phyloP scores from a whole-genome alignment of 1,140 invertebrate species.

The Riptortus pedestris region DNA sequence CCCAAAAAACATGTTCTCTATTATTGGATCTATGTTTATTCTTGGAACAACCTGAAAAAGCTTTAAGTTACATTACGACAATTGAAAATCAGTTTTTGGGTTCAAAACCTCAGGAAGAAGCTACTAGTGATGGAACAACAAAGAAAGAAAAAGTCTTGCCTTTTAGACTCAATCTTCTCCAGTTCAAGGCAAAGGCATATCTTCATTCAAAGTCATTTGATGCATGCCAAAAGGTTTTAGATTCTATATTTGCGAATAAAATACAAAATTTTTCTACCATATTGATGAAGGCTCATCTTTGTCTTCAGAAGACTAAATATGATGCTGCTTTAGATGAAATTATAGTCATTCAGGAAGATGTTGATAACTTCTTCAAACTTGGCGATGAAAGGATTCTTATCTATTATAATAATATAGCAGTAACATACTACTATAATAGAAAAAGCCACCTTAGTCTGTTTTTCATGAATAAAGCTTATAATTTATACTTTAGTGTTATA shows the following conservation, averaged over 20 bases:
- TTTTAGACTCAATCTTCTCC: background rate
- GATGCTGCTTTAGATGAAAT: conserved; percentile 3
- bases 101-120: conserved; percentile 5
- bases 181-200: background rate
- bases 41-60: background rate
- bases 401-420: conserved; percentile 6
- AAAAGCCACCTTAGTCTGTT: background rate
- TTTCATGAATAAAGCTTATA: background rate
- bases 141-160: background rate
- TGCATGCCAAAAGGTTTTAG: background rate
- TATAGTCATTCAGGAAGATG: conserved; percentile 10
- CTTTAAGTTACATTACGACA: background rate
- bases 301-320: background rate
- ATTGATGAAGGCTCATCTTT: conserved; percentile 3
- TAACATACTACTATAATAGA: background rate
- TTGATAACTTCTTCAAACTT: conserved; percentile 5
- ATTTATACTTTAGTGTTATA: background rate
- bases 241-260: conserved; percentile 1
- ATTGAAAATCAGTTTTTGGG: conserved; percentile 19
- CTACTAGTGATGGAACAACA: background rate
- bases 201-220: background rate
- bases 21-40: conserved; percentile 5
- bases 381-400: conserved; percentile 6
- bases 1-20: conserved; percentile 17
- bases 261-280: background rate